These are phyloP conservation scores for Drosophila rhopaloa DNA, from an alignment of 1,140 invertebrate species.

Conservation along the genomic window DNA sequence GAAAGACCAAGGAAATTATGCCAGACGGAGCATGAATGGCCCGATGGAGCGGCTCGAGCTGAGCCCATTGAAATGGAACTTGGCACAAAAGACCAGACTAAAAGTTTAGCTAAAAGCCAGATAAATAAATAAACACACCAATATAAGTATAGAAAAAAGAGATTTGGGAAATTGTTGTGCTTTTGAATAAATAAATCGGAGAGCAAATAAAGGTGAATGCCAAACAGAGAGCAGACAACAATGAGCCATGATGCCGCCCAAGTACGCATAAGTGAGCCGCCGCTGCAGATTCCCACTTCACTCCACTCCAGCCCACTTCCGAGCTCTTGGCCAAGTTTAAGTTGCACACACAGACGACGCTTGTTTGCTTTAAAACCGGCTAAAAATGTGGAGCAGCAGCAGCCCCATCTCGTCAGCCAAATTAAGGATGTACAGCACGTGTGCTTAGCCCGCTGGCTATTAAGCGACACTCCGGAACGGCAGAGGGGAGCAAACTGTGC, in stretches of 20 bases:
- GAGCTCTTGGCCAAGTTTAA: slow-evolving; percentile 60
- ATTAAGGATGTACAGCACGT: slow-evolving; percentile 77
- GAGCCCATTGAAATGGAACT: slow-evolving; percentile 69
- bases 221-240: slow-evolving; percentile 45
- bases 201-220: slow-evolving; percentile 72
- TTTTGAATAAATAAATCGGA: slow-evolving; percentile 74
- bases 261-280: slow-evolving; percentile 37
- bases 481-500: slow-evolving; percentile 66
- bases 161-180: slow-evolving; percentile 66
- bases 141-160: slow-evolving; percentile 16
- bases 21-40: slow-evolving; percentile 62
- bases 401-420: slow-evolving; percentile 48
- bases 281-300: slow-evolving; percentile 18
- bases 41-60: slow-evolving; percentile 18
- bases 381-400: slow-evolving; percentile 15
- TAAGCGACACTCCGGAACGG: slow-evolving; percentile 58
- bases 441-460: slow-evolving; percentile 65
- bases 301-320: neutral
- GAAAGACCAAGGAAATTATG: slow-evolving; percentile 51
- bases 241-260: slow-evolving; percentile 59
- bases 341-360: slow-evolving; percentile 22
- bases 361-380: slow-evolving; percentile 39
- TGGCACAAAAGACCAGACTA: slow-evolving; percentile 70
- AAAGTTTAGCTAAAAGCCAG: slow-evolving; percentile 77
- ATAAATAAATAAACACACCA: slow-evolving; percentile 60